A percentile compares a stretch with the other conserved stretches of the same genome.
Conservation (phyloP, 2,797 vertebrate genomes). For the Sebastes elongatus region DNA sequence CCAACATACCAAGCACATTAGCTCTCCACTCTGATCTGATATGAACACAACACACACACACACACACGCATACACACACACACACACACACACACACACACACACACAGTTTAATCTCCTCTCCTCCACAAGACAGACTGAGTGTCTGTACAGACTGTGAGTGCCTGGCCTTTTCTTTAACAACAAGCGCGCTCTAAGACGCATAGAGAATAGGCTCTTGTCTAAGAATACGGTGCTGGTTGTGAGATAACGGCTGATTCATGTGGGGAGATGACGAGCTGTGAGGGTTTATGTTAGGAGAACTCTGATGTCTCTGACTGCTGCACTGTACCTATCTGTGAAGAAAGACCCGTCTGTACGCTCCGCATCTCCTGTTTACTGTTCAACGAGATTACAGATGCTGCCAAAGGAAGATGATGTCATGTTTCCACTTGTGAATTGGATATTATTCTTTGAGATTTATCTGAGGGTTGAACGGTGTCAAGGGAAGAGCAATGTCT, state of each 20-base stretch:
- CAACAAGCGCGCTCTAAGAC: constrained; percentile 43
- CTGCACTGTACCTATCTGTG: constrained; percentile 30
- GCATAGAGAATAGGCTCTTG: constrained; percentile 62
- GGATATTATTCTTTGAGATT: constrained; percentile 33
- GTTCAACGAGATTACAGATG: constrained; percentile 48
- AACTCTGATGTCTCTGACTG: constrained; percentile 31
- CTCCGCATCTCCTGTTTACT: constrained; percentile 46
- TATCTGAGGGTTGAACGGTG: constrained; percentile 20
- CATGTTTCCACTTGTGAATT: constrained; percentile 36
- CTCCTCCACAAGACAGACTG: constrained; percentile 31
- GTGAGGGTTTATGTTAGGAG: constrained; percentile 54
- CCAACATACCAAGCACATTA: constrained; percentile 31
- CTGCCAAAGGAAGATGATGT: constrained; percentile 51
- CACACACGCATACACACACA: constrained; percentile 22
- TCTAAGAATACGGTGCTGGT: constrained; percentile 30
- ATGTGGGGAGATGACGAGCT: constrained; percentile 44
- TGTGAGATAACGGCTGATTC: constrained; percentile 70
- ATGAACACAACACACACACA: constrained; percentile 30
- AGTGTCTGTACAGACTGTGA: constrained; percentile 47
- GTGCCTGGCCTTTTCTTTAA: constrained; percentile 39
- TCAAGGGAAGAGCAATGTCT: constrained; percentile 1
- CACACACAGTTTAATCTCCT: constrained; percentile 52
- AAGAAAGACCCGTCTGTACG: constrained; percentile 17
- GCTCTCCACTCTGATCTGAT: constrained; percentile 43
- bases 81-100: constrained; percentile 24